A percentile compares a stretch with the other conserved stretches of the same genome.
Evolutionary conservation across 2,888 invertebrate genomes (phyloP).

Genomic region (Sphaerophoria taeniata): DNA sequence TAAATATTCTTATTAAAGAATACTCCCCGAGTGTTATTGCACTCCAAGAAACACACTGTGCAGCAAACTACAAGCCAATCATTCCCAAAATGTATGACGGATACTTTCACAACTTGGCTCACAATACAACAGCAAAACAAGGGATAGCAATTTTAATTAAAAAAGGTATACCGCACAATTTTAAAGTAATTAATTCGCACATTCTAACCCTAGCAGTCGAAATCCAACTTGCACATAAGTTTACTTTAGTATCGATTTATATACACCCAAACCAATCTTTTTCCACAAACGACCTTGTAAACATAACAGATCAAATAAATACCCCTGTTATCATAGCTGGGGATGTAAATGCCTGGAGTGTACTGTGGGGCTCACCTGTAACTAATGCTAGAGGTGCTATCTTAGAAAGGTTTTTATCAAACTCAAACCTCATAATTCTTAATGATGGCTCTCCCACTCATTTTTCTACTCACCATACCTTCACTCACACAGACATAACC

Average conservation of each 20-base stretch:
- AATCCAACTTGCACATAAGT: slow-evolving; percentile 7
- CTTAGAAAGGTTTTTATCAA: slow-evolving; percentile 19
- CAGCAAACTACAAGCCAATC: not conserved
- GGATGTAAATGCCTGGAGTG: slow-evolving; percentile 48
- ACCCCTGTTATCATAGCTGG: slow-evolving; percentile 25
- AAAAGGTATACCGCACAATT: slow-evolving; percentile 2
- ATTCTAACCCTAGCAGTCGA: slow-evolving; percentile 7
- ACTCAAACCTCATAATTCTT: slow-evolving; percentile 35
- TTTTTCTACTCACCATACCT: slow-evolving; percentile 29
- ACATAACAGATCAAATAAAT: slow-evolving; percentile 1
- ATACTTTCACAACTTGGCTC: slow-evolving; percentile 1
- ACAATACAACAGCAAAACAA: not conserved
- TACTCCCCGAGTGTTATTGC: not conserved
- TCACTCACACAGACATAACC: slow-evolving; percentile 43
- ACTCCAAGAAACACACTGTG: slow-evolving; percentile 6
- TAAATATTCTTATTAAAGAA: slow-evolving; percentile 14
- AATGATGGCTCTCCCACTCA: slow-evolving; percentile 37
- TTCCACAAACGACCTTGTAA: not conserved
- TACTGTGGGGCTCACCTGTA: slow-evolving; percentile 31
- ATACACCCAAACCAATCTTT: not conserved
- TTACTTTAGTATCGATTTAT: slow-evolving; percentile 8
- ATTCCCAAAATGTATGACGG: slow-evolving; percentile 8
- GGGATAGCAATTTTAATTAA: slow-evolving; percentile 12
- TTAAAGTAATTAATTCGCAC: not conserved
- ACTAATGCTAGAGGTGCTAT: slow-evolving; percentile 23